Evolutionary conservation across 2,888 invertebrate genomes (phyloP), one percentile per base, ranked within the genome.

Genomic region (Ormia ochracea): DNA sequence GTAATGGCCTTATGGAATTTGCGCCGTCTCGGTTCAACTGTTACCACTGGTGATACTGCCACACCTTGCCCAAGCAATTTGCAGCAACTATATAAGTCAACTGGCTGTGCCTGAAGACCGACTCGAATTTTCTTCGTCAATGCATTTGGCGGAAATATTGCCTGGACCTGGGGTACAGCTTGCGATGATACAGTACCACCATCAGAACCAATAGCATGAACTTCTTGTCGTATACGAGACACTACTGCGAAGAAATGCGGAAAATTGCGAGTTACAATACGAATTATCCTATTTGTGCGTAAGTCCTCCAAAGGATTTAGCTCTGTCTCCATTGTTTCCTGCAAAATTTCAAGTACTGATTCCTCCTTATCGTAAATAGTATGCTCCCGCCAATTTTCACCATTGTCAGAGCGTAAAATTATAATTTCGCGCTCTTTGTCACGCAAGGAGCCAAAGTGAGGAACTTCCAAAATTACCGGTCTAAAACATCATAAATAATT

Each of bases 1-100:
- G 98, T 98, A 87, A 99, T 99, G 38, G 97, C 96, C 89, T 98
- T 97, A 90, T 99, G 99, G 93, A 99, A 99, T 91, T 99, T 99
- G 83, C 99, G 92, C 58, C 99, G 92, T 58, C 99, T 91, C 12
- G 99, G 99, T 90, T 99, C 99, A 75, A 99, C 98, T 0, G 99
- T 99, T 78, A 99, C 96, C 80, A 99, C 98, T 36, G 99, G 98
- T 73, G 98, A 98, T 26, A 98, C 98, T 14, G 98, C 97, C 31
- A 97, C 98, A 83, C 98, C 95, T 87, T 99, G 97, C 78, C 99
- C 99, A 83, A 98, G 92, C 82, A 97, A 91, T 87, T 98, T 96
- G 12, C 95, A 93, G 59, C 95, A 94, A 78, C 96, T 91, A 84
- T 95, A 95, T n/a, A 94, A 91, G 61, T 95, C 93, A 81, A 98